Base-by-base conservation (phyloP, 1,140 invertebrate genomes). In the Lasioglossum albipes region DNA sequence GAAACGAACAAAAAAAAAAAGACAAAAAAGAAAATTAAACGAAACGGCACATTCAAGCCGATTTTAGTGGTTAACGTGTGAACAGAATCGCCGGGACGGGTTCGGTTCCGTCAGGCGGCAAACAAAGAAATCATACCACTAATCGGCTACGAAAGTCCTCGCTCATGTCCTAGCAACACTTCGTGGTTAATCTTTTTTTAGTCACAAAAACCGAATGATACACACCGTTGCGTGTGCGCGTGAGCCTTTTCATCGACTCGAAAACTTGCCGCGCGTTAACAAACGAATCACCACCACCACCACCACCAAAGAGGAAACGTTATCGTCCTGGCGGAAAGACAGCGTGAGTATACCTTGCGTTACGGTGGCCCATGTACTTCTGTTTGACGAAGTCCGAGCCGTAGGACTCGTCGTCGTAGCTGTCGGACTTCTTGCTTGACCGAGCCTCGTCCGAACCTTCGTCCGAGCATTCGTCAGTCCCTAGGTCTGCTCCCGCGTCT, bases 311-410 rank as follows among this genome's bases (percentile, higher is more conserved):
- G 45, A 49, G 9, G 13, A 13, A 49, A 49, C 16, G 31, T 79
- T 79, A 79, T 5, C 49, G 27, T 49, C 7, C 13, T 79, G 18
- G n/a, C 7, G 9, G 42, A 42, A 4, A 22, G 31, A 42, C 7
- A 0, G n/a, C 9, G 9, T 31, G 20, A 2, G 13, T 49, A 88
- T 94, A 95, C 95, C 96, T 95, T 9, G 97, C 96, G 93, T 98
- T 98, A 73, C 97, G 94, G 92, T 98, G 97, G 20, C 97, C 97
- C 71, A 94, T 95, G 90, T 95, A 98, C 86, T 96, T 96, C 90
- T 95, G 95, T 81, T 95, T 96, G n/a, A 96, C 93, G 65, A 94
- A 89, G 75, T 93, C 94, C 74, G 90, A 91, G 45, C 85, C 81
- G 45, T 76, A 87, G 5, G 75, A 81, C 18, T 90, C 90, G 36